Evolutionary conservation across 1,140 invertebrate species (phyloP).

Genomic region (Drosophila melanica): DNA sequence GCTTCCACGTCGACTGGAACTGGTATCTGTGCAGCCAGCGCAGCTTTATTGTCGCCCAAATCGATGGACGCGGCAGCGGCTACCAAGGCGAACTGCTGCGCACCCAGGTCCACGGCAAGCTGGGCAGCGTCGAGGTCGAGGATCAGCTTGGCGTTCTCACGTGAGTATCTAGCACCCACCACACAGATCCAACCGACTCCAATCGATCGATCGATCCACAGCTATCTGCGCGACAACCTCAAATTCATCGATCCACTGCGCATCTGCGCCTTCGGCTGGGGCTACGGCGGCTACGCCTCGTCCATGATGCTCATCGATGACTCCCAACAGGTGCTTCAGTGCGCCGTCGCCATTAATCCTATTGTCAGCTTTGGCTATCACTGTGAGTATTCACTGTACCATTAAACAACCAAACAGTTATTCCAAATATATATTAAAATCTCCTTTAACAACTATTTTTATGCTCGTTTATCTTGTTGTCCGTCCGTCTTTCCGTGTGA

Average conservation of each 20-base stretch:
- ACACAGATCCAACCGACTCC: not conserved
- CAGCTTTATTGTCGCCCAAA: constrained; percentile 91
- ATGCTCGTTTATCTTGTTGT: too few species aligned
- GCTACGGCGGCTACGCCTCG: constrained; percentile 90
- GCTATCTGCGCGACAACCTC: constrained; percentile 89
- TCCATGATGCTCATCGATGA: constrained; percentile 90
- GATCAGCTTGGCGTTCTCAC: constrained; percentile 94
- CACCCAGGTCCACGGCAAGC: constrained; percentile 89
- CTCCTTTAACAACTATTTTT: too few species aligned
- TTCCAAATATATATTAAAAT: too few species aligned
- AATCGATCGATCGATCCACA: constrained; percentile 70
- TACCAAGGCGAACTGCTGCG: constrained; percentile 90
- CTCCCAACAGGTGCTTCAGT: constrained; percentile 89
- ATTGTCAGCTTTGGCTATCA: constrained; percentile 92
- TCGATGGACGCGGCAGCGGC: constrained; percentile 91
- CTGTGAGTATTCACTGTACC: constrained; percentile 86
- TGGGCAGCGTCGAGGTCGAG: constrained; percentile 89
- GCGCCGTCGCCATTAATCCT: constrained; percentile 92
- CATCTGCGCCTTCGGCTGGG: constrained; percentile 89
- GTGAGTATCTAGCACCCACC: constrained; percentile 76
- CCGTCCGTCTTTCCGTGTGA: too few species aligned
- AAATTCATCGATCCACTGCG: constrained; percentile 90
- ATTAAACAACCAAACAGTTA: too few species aligned
- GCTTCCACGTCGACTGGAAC: constrained; percentile 90
- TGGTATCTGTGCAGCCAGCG: constrained; percentile 90